Evolutionary conservation across 2,797 vertebrate genomes (phyloP).

Genomic region (Clarias fuscus): DNA sequence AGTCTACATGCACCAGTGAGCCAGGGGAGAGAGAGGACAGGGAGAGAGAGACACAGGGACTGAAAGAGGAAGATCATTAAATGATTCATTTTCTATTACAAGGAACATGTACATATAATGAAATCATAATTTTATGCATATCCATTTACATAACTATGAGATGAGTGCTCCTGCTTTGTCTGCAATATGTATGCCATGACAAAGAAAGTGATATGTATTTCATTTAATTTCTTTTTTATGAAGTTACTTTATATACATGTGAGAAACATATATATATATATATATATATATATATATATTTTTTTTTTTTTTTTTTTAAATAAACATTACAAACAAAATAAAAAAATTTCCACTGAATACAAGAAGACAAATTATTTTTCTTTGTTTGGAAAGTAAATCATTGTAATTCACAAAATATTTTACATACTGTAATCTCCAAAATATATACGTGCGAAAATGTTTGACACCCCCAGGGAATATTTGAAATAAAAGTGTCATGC

Average conservation of each 20-base stretch:
- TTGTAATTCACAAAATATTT: neutral
- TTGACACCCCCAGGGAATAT: neutral
- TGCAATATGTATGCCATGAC: conserved; percentile 29
- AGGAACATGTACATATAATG: conserved; percentile 40
- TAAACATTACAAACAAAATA: neutral
- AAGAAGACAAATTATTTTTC: neutral
- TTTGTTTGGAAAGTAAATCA: neutral
- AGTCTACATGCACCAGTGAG: conserved; percentile 64
- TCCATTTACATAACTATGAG: conserved; percentile 37
- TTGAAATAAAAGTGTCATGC: conserved; percentile 12
- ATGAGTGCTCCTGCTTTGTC: conserved; percentile 21
- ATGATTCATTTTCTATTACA: conserved; percentile 47
- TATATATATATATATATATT: no score
- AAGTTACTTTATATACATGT: neutral
- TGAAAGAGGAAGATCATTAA: conserved; percentile 25
- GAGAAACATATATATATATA: neutral
- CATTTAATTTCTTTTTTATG: conserved; percentile 8
- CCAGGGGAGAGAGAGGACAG: conserved; percentile 53
- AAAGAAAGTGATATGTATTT: conserved; percentile 15
- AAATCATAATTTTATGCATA: conserved; percentile 45
- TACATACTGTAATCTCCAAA: neutral
- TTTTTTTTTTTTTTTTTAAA: neutral
- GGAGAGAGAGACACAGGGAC: conserved; percentile 51
- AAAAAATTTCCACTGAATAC: neutral
- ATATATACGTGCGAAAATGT: neutral